Conservation (phyloP, 2,113 vertebrate genomes). For the Brevimyrus niger region DNA sequence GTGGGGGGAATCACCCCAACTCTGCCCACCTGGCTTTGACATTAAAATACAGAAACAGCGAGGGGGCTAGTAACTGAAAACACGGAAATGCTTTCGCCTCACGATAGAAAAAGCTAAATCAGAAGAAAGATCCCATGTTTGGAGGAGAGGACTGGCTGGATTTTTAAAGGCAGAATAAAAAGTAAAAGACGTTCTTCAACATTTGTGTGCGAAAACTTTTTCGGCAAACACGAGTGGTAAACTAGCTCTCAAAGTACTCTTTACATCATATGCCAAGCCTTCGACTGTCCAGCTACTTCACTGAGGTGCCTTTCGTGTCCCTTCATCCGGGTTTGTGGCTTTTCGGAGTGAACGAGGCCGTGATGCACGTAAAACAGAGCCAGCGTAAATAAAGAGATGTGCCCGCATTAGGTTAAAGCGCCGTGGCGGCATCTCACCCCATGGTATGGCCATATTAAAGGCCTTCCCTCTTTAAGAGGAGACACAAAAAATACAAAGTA, state of each 20-base stretch:
- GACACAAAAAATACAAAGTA: not conserved
- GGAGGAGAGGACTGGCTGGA: not conserved
- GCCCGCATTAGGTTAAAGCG: not conserved
- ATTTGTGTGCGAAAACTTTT: not conserved
- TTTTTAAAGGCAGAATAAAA: constrained; percentile 1
- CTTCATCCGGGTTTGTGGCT: not conserved
- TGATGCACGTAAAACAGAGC: not conserved
- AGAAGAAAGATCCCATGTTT: not conserved
- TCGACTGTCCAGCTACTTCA: not conserved
- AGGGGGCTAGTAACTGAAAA: not conserved
- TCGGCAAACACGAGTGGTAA: not conserved
- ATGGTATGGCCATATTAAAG: not conserved
- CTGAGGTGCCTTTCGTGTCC: not conserved
- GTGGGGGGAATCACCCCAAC: not conserved
- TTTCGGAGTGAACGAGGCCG: not conserved
- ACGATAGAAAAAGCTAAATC: not conserved
- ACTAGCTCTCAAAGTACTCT: not conserved
- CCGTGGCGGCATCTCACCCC: not conserved
- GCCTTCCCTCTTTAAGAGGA: not conserved
- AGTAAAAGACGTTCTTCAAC: not conserved
- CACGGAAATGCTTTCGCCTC: not conserved
- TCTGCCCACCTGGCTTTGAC: not conserved
- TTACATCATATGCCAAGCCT: not conserved
- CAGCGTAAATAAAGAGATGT: not conserved
- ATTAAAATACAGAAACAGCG: not conserved